phyloP scores from a whole-genome alignment of 2,113 vertebrate genomes.

The Azemiops feae region DNA sequence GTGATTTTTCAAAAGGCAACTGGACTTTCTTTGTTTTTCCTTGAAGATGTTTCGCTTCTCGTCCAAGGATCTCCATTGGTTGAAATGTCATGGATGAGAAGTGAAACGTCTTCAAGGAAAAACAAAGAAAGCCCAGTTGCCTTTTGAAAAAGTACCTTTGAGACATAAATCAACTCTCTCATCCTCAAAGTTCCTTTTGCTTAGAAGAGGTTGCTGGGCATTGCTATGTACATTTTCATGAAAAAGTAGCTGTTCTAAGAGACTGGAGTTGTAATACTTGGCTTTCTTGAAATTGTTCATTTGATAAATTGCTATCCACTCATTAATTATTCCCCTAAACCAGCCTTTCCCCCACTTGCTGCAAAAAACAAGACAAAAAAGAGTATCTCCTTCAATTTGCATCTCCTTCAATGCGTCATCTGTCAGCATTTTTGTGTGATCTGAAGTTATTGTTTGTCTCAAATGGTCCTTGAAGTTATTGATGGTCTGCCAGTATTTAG shows the following conservation, averaged over 20 bases:
- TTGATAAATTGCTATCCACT: neutral
- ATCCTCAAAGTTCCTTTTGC: neutral
- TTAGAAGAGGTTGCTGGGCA: neutral
- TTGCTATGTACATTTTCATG: neutral
- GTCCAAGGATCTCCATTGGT: no score
- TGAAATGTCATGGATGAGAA: no score
- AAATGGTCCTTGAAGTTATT: neutral
- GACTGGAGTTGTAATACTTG: neutral
- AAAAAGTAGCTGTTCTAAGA: neutral
- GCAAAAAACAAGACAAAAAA: neutral
- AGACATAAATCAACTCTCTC: neutral
- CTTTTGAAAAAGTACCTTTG: neutral
- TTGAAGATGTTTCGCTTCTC: no score
- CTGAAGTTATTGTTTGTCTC: neutral
- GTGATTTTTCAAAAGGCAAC: no score
- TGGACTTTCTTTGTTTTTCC: no score
- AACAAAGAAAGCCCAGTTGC: neutral
- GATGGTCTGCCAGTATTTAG: neutral
- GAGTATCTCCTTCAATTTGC: neutral
- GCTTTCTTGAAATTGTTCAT: neutral
- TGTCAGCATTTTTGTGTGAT: neutral
- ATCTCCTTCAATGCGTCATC: neutral
- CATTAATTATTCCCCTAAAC: neutral
- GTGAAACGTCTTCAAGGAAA: no score
- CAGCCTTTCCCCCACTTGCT: neutral